A percentile compares a stretch with the other conserved stretches of the same genome.
These are phyloP conservation scores for Polypterus bichir DNA, from an alignment of 2,113 vertebrate species.

Conservation along the genomic window DNA sequence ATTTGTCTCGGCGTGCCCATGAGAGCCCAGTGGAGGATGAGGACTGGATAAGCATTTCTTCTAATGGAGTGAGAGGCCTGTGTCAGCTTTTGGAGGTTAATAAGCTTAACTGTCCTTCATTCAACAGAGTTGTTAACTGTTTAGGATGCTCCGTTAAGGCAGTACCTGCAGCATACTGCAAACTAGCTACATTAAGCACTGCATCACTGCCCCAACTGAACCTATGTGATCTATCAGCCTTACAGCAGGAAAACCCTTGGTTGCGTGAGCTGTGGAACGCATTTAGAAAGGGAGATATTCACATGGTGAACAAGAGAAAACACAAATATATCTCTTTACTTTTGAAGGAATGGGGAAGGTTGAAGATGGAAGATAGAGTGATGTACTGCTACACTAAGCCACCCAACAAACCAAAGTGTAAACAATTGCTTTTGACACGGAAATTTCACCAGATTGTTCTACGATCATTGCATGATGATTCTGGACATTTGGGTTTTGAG, in stretches of 20 bases:
- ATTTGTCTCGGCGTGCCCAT: not conserved
- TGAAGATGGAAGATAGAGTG: not conserved
- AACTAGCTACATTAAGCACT: not conserved
- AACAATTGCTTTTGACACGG: not conserved
- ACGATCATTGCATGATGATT: not conserved
- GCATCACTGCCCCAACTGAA: not conserved
- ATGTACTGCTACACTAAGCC: not conserved
- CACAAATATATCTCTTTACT: not conserved
- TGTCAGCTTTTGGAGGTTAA: not conserved
- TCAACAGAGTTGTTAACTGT: not conserved
- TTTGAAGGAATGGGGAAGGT: not conserved
- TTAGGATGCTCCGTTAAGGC: not conserved
- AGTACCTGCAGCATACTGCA: not conserved
- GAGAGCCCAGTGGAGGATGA: not conserved
- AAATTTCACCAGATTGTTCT: not conserved
- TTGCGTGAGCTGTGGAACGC: not conserved
- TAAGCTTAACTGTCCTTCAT: not conserved
- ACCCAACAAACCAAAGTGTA: not conserved
- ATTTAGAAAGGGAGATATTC: not conserved
- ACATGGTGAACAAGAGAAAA: not conserved
- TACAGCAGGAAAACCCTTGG: not conserved
- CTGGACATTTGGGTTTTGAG: not conserved
- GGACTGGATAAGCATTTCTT: not conserved
- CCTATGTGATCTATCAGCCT: no score
- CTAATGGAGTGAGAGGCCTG: not conserved